Conservation (phyloP, 2,113 vertebrate genomes). For the Sclerurus mexicanus region DNA sequence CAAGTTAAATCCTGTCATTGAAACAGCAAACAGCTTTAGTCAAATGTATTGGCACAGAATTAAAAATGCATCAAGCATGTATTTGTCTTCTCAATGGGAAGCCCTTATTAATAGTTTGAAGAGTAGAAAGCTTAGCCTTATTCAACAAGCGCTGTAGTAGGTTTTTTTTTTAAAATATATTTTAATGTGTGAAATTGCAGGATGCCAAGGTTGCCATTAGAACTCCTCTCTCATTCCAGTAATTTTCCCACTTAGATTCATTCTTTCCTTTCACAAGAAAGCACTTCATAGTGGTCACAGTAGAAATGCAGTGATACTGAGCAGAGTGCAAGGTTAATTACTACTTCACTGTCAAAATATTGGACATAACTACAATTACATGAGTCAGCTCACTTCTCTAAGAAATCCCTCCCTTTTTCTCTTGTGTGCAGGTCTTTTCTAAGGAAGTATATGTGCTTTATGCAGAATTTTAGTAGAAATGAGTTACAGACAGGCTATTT, state of each 20-base stretch:
- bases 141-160: slow-evolving; percentile 72
- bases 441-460: neutral
- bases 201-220: slow-evolving; percentile 78
- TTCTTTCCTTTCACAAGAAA: slow-evolving; percentile 65
- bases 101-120: slow-evolving; percentile 84
- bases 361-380: slow-evolving; percentile 50
- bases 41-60: slow-evolving; percentile 86
- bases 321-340: slow-evolving; percentile 62
- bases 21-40: slow-evolving; percentile 86
- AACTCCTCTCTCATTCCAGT: slow-evolving; percentile 74
- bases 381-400: neutral
- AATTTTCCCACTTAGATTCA: slow-evolving; percentile 73
- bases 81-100: slow-evolving; percentile 85
- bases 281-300: slow-evolving; percentile 64
- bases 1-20: slow-evolving; percentile 84
- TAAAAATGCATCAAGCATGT: slow-evolving; percentile 85
- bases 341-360: slow-evolving; percentile 63
- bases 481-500: neutral
- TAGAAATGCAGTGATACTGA: slow-evolving; percentile 40
- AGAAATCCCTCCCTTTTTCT: neutral
- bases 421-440: neutral
- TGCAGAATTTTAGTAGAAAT: neutral
- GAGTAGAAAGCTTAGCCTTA: slow-evolving; percentile 79
- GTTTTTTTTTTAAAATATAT: slow-evolving; percentile 65
- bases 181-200: slow-evolving; percentile 84